Base-by-base conservation (phyloP, 2,797 vertebrate species). In the Natrix natrix region DNA sequence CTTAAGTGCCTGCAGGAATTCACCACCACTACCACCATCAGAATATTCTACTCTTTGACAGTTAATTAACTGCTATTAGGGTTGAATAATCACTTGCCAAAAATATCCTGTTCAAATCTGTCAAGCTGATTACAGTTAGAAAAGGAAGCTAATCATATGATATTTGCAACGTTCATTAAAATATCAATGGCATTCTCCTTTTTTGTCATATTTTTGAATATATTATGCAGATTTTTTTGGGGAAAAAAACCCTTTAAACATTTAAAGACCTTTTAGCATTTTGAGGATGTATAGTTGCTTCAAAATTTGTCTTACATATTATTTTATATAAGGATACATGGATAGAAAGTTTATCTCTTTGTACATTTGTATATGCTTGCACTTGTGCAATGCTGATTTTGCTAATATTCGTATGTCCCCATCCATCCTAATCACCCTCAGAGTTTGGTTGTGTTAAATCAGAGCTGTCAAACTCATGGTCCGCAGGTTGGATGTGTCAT, bases 151-250 rank as follows among this genome's bases (percentile, higher is more conserved):
- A 92, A 88, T 94, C 48, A 92, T 83, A 86, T 66, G 12, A 24
- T 57, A 91, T 88, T 91, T 60, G 55, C 52, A 91, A 88, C 59
- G 66, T 88, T 94, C 87, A 91, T 94, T 90, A 94, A 94, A 92
- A 86, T 92, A 91, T 86, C 86, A 91, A 26, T 88, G 86, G 48
- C 86, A 32, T 92, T 91, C 91, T 59, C 63, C 26, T 92, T 92
- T 59, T 92, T 56, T 90, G 63, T 17, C 83, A 88, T 37, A 24
- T 60, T 59, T 69, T 69, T 90, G 74, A 87, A 90, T 92, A 37
- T 83, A 48, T 94, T 92, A 92, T 87, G 26, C 88, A 87, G 10
- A 55, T 13, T 43, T 52, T 87, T 43, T 93, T 78, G 52, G 20
- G 17, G 3, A 6, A 14, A 22, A 57, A 37, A 57, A 32, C 54